Evolutionary conservation across 2,888 invertebrate species (phyloP).

Genomic region (Tiphia femorata): DNA sequence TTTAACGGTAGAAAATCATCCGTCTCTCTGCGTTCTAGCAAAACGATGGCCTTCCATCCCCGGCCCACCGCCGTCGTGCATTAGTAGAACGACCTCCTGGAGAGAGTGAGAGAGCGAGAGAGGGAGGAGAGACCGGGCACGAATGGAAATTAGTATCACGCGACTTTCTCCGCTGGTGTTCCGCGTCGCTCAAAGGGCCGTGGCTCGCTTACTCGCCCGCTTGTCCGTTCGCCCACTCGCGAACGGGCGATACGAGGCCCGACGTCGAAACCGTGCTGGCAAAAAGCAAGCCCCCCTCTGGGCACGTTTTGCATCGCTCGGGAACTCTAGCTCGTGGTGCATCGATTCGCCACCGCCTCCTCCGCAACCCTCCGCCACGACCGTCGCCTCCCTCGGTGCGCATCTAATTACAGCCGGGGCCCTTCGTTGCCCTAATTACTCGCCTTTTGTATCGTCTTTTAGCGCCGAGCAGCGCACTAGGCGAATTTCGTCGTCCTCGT

Average conservation of each 20-base stretch:
- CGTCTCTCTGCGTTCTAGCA: neutral
- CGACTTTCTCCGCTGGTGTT: slow-evolving; percentile 11
- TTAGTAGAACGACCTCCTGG: slow-evolving; percentile 16
- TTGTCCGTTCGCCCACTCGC: neutral
- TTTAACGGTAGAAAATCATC: slow-evolving; percentile 25
- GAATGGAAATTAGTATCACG: slow-evolving; percentile 39
- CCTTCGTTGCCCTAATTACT: slow-evolving; percentile 45
- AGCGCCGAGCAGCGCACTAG: no score
- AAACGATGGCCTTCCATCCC: slow-evolving; percentile 9
- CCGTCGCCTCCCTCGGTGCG: slow-evolving; percentile 14
- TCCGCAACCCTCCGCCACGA: neutral
- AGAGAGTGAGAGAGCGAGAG: neutral
- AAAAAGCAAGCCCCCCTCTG: neutral
- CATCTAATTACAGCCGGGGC: slow-evolving; percentile 35
- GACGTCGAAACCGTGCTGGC: neutral
- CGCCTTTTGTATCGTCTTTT: neutral
- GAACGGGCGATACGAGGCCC: neutral
- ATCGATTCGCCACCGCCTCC: slow-evolving; percentile 13
- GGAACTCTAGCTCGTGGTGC: slow-evolving; percentile 10
- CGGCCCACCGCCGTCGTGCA: slow-evolving; percentile 8
- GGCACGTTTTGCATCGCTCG: slow-evolving; percentile 18
- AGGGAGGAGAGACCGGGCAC: neutral
- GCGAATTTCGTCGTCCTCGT: no score
- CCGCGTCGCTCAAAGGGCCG: slow-evolving; percentile 25
- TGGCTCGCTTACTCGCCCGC: neutral